Conservation (phyloP, 2,888 invertebrate species). For the Cinara cedri region DNA sequence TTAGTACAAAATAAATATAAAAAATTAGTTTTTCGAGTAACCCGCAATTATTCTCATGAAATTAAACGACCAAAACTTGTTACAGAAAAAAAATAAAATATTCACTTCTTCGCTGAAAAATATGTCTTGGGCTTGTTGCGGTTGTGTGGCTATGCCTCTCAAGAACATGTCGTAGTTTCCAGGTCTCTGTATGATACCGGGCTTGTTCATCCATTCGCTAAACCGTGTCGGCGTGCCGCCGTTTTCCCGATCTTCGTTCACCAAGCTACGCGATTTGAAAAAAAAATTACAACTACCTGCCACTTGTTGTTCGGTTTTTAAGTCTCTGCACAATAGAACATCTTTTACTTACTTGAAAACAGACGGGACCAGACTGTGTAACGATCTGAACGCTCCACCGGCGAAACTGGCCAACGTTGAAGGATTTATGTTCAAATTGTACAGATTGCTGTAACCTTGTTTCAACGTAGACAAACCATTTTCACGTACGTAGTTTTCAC, state of each 20-base stretch:
- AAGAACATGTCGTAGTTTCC: conserved; percentile 58
- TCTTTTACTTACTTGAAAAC: conserved; percentile 40
- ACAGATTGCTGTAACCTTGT: conserved; percentile 81
- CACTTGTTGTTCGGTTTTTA: too few species aligned
- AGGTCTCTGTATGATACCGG: conserved; percentile 57
- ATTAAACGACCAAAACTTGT: too few species aligned
- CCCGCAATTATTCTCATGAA: too few species aligned
- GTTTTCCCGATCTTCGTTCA: conserved; percentile 57
- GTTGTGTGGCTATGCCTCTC: conserved; percentile 58
- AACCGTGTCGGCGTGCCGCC: conserved; percentile 49
- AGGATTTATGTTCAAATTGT: conserved; percentile 83
- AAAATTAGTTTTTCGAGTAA: too few species aligned
- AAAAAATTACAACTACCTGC: too few species aligned
- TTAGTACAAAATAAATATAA: too few species aligned
- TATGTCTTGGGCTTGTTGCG: conserved; percentile 57
- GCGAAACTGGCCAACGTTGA: conserved; percentile 88
- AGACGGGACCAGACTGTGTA: conserved; percentile 74
- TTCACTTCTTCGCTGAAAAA: conserved; percentile 58
- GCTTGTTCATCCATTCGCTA: conserved; percentile 58
- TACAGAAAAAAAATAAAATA: background rate
- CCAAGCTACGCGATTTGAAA: conserved; percentile 40
- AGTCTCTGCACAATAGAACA: too few species aligned
- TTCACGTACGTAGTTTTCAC: conserved; percentile 48
- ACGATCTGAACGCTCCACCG: conserved; percentile 88
- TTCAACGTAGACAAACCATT: conserved; percentile 54